phyloP scores from a whole-genome alignment of 2,888 invertebrate species.

The Reticulitermes lucifugus region DNA sequence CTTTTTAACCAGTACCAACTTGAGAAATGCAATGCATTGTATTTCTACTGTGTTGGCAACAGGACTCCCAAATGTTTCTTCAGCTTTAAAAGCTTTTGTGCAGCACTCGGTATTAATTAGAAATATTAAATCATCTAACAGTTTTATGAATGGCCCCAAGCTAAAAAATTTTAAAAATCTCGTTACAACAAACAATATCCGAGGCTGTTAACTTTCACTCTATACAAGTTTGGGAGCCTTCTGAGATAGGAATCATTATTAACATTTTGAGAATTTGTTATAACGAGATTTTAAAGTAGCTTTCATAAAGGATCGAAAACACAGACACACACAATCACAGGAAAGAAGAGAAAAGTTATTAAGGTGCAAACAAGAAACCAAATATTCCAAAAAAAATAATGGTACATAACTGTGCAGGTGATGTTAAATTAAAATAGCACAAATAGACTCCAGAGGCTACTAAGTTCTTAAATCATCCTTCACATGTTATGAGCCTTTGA shows the following conservation, averaged over 20 bases:
- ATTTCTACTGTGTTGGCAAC: too few species aligned
- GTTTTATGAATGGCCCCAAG: conserved; percentile 39
- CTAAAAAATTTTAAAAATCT: conserved; percentile 46
- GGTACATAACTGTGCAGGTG: too few species aligned
- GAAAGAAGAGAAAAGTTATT: neutral
- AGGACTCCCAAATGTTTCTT: conserved; percentile 34
- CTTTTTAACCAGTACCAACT: too few species aligned
- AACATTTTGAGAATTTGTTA: conserved; percentile 60
- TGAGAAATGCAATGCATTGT: too few species aligned
- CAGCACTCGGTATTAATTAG: conserved; percentile 34
- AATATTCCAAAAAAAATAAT: too few species aligned
- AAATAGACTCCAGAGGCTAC: too few species aligned
- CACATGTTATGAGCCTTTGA: too few species aligned
- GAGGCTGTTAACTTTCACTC: conserved; percentile 33
- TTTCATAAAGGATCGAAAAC: conserved; percentile 31
- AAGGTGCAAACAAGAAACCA: too few species aligned
- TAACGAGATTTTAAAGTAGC: conserved; percentile 77
- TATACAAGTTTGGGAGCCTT: conserved; percentile 46
- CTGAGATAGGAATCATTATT: conserved; percentile 8
- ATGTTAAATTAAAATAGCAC: too few species aligned
- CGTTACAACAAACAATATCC: conserved; percentile 51
- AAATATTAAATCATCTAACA: neutral
- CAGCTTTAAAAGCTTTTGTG: neutral
- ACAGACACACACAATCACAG: neutral
- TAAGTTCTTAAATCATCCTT: too few species aligned